Base-by-base conservation (phyloP, 2,797 vertebrate genomes). In the Paratrypauchen microcephalus region DNA sequence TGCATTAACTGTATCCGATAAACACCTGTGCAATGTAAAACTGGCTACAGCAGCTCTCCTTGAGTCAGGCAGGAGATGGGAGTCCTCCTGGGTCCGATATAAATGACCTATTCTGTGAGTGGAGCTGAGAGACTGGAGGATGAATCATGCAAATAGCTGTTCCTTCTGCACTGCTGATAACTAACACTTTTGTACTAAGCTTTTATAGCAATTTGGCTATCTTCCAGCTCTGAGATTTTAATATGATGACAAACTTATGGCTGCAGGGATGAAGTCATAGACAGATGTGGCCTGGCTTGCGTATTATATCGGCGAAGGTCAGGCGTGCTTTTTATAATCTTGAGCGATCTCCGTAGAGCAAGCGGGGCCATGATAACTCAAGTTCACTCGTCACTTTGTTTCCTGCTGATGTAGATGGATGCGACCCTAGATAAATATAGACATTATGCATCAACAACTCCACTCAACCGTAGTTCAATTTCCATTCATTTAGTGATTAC, bases 381-480 rank as follows among this genome's bases (percentile, higher is more conserved):
- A 69, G 62, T 65, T 24, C n/a, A 47, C 67, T 79, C 83, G 69
- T 52, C 45, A 36, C 72, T 70, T 83, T 63, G 66, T 80, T 87
- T 85, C 77, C 66, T 81, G 73, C 77, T 83, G 81, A 85, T 82
- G 74, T 65, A 76, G 77, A 89, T 74, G 80, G 87, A 88, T 81
- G 77, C 75, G 52, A 48, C 64, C 48, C 41, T 41, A 61, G 70
- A 89, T 84, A 85, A 80, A 91, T 86, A 73, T 15, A 68, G 72
- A 85, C 81, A 89, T 87, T 86, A 90, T 83, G 79, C 82, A 82
- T 90, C 84, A 89, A 86, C 80, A 82, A 68, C 57, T 57, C 45
- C 72, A 80, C 65, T 79, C 69, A 45, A 61, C 30, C 71, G 64
- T 36, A 72, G 69, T 59, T 79, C 78, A 86, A 80, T 73, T 66